Base-by-base conservation (phyloP, 2,888 invertebrate species). In the Neria commutata region DNA sequence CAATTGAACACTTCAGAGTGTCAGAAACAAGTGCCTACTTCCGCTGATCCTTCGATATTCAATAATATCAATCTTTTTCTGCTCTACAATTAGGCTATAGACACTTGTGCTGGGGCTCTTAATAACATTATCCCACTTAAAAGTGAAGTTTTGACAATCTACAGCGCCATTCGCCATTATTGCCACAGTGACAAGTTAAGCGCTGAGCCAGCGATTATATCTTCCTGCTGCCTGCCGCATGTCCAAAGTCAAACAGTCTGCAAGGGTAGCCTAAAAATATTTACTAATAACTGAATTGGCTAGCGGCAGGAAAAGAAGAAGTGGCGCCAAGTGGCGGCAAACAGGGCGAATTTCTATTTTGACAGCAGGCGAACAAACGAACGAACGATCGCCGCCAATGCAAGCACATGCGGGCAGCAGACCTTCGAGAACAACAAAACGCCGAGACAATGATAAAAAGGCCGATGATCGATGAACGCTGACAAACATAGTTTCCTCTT, bases 291-390 rank as follows among this genome's bases (percentile, higher is more conserved):
- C 37, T 37, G 8, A 37, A n/a, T 42, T 42, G 42, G 21, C 42
- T 19, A 19, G 72, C 71, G 67, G 71, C 67, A 64, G 67, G 64
- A 73, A 72, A 54, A 55, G 54, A 66, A 67, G 58, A 42, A 63
- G 69, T 71, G 76, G 76, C 76, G 76, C 76, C 76, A 63, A 67
- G 72, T n/a, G n/a, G n/a, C 66, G 67, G 67, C 69, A 74, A 75
- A 76, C 65, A 71, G 60, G 55, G 24, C 47, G 16, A 54, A 26
- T 17, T 6, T 72, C 61, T 62, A 60, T 53, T 53, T 40, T 64
- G 69, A 60, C 60, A 53, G 52, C 42, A 14, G 33, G 16, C 24
- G 46, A 10, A 29, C n/a, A n/a, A 42, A 42, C 26, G 23, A 5
- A 4, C 37, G n/a, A n/a, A 50, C 34, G 50, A 34, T 34, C 11